Percentiles rank a stretch among this genome's conserved stretches.
These are phyloP conservation scores for Pyxicephalus adspersus DNA, from an alignment of 2,113 vertebrate genomes.

Conservation along the genomic window DNA sequence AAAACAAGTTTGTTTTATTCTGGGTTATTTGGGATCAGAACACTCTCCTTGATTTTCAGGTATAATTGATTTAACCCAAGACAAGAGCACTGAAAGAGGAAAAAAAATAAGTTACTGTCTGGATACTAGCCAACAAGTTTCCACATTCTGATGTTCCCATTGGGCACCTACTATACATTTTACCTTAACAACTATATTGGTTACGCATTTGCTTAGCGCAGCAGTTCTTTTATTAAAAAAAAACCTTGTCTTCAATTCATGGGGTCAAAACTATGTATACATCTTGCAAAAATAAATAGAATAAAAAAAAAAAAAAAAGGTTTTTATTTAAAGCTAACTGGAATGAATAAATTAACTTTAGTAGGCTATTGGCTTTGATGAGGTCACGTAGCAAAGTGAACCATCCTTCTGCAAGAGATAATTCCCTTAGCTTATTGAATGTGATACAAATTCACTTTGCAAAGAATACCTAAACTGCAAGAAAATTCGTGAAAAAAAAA, in stretches of 20 bases:
- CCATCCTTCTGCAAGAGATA: too few species aligned
- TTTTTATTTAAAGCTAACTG: too few species aligned
- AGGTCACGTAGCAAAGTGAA: too few species aligned
- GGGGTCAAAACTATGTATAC: background rate
- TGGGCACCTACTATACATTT: background rate
- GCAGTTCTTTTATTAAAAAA: background rate
- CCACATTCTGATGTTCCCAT: background rate
- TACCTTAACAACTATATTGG: background rate
- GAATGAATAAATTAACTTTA: too few species aligned
- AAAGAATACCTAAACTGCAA: too few species aligned
- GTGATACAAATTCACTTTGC: too few species aligned
- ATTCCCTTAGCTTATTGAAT: too few species aligned
- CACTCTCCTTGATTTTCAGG: slow-evolving; percentile 8
- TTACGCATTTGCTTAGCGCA: background rate
- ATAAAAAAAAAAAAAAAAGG: background rate
- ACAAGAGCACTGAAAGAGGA: slow-evolving; percentile 23
- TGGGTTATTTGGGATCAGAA: background rate
- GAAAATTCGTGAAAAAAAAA: too few species aligned
- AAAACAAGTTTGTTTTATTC: slow-evolving; percentile 19
- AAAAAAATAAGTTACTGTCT: slow-evolving; percentile 7
- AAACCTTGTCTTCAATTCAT: background rate
- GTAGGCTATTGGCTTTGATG: too few species aligned
- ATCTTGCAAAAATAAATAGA: background rate
- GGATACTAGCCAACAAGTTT: background rate
- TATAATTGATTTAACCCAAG: slow-evolving; percentile 17